Base-by-base conservation (phyloP, 64 coral and sea anemone genomes). In the Pocillopora damicornis region DNA sequence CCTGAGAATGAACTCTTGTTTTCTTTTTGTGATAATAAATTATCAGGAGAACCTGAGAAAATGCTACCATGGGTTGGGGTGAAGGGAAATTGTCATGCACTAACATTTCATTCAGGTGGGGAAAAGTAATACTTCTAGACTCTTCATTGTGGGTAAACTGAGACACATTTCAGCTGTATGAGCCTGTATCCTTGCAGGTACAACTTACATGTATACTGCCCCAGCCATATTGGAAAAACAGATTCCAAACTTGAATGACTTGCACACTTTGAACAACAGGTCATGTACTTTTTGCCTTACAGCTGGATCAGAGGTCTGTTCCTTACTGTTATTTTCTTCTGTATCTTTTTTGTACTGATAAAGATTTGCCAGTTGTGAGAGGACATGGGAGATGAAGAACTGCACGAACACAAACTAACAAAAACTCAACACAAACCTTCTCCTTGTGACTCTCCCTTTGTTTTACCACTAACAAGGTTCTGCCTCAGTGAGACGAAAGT, bases 241-340 rank as follows among this genome's bases (percentile, higher is more conserved):
- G 77, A 96, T 90, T 18, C 94, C 94, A 93, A 78, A 87, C 78
- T 96, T 96, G 62, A 96, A 93, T 23, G 94, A 89, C 59, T 87
- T 86, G 75, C 94, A 93, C 12, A 93, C 79, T 57, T 93, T 88
- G 13, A 89, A 37, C 51, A 96, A 79, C 34, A 96, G 38, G 20
- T 90, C 80, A 2, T 96, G 90, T 23, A 90, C 61, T 74, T 30
- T 59, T 42, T 90, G 69, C 75, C 68, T 72, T 25, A 94, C 25
- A 59, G 69, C 35, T 59, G 62, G 34, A 34, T 18, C 30, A 17
- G 75, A 65, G 25, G 35, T 86, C 22, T 59, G 13, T 91, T 86
- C 26, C 36, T 58, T 57, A 58, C 60, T 15, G 42, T 69, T 80
- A 17, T 37, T 14, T 22, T 18, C 73, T 2, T 35, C 75, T 26